phyloP scores from a whole-genome alignment of 2,888 invertebrate genomes.

The Dioctria rufipes region DNA sequence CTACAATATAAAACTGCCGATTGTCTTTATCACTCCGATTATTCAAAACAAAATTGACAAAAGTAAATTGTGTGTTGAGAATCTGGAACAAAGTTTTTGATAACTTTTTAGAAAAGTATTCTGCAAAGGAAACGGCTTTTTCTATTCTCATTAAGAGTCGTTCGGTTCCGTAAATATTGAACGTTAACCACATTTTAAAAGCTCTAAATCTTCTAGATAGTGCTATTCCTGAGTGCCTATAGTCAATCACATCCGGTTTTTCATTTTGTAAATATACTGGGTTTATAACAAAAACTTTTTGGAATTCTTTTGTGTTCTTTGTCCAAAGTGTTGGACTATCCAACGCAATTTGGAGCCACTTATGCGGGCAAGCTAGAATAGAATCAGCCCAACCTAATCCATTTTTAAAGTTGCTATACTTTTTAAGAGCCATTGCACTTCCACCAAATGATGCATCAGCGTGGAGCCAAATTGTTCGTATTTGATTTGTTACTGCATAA shows the following conservation, averaged over 20 bases:
- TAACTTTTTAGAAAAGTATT: neutral
- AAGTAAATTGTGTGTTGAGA: conserved; percentile 12
- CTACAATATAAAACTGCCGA: neutral
- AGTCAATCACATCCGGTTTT: conserved; percentile 77
- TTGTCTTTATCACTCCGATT: neutral
- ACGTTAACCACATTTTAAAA: conserved; percentile 82
- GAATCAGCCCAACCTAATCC: conserved; percentile 81
- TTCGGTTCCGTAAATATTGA: conserved; percentile 9
- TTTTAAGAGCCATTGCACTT: conserved; percentile 84
- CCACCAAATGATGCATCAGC: conserved; percentile 88
- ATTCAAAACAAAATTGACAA: conserved; percentile 39
- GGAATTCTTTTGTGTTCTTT: conserved; percentile 78
- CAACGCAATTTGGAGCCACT: conserved; percentile 85
- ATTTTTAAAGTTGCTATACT: conserved; percentile 76
- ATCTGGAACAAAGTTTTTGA: neutral
- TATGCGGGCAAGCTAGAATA: conserved; percentile 86
- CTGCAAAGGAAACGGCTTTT: neutral
- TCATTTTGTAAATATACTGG: conserved; percentile 85
- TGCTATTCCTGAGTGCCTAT: conserved; percentile 86
- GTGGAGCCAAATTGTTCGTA: conserved; percentile 80
- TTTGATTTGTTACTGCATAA: conserved; percentile 76
- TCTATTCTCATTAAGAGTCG: neutral
- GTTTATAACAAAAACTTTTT: conserved; percentile 83
- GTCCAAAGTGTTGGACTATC: conserved; percentile 87
- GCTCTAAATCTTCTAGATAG: conserved; percentile 84